Base-by-base conservation (phyloP, 1,140 invertebrate species). In the Scylla paramamosain region DNA sequence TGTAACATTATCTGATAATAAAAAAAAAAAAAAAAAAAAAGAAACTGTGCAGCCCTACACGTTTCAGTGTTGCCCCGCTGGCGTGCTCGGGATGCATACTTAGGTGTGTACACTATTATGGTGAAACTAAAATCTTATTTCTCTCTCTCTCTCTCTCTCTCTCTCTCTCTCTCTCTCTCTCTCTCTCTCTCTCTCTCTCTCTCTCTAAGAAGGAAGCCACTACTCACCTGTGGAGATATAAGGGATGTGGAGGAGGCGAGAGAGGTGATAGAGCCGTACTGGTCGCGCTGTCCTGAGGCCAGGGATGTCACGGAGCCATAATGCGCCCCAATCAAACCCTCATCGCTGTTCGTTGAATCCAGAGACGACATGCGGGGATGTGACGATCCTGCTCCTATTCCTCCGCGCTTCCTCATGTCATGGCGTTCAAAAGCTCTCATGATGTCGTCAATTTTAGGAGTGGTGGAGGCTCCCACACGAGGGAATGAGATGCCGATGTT, bases 191-290 rank as follows among this genome's bases (percentile, higher is more conserved):
- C 31, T 32, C 83, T 84, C n/a, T 84, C 83, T 84, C 83, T 84
- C n/a, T 84, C 83, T 28, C 83, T 28, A 59, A 12, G 10, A 59
- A 20, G 2, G 52, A 59, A 59, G 52, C 16, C 67, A 77, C 2
- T 7, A 77, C 96, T 96, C 96, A 97, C 97, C 97, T 97, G 97
- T 92, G 98, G 97, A 6, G 97, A 98, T 94, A 98, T 98, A 4
- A 98, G 96, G 95, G 97, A 98, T 0, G 98, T 98, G 48, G 97
- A 97, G 16, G 97, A 98, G 0, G 98, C 97, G 7, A 98, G 95
- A 3, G 98, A 98, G 6, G 97, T 98, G 95, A 98, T 97, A 96
- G 97, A 97, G 20, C 97, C 98, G 96, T 97, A 98, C 89, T 98
- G 97, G 95, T 97, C 97, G 83, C 97, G 96, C 45, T 96, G 96